These are phyloP conservation scores for Gadus macrocephalus DNA, from an alignment of 2,113 vertebrate genomes.

Conservation along the genomic window DNA sequence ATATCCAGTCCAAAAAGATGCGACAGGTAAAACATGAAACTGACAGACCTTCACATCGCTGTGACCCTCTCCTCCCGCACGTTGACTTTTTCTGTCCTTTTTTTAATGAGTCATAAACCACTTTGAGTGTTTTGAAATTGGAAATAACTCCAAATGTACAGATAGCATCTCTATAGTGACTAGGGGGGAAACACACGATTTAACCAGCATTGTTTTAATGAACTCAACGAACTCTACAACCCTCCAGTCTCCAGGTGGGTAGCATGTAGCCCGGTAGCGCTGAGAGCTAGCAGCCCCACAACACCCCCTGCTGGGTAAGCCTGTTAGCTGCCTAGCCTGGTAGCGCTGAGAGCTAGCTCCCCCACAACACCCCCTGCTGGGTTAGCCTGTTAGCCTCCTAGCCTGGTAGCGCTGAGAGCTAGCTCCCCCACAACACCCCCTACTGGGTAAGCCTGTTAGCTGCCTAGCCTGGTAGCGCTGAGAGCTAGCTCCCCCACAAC, in stretches of 20 bases:
- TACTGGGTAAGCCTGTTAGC: too few species aligned
- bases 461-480: slow-evolving; percentile 17
- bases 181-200: slow-evolving; percentile 15
- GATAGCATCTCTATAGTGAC: slow-evolving; percentile 14
- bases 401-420: too few species aligned
- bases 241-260: slow-evolving; percentile 37
- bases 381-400: too few species aligned
- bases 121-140: slow-evolving; percentile 45
- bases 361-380: too few species aligned
- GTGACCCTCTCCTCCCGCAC: slow-evolving; percentile 51
- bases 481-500: too few species aligned
- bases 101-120: slow-evolving; percentile 36
- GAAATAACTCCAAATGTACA: slow-evolving; percentile 25
- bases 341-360: too few species aligned
- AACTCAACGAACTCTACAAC: slow-evolving; percentile 15
- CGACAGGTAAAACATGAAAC: slow-evolving; percentile 56
- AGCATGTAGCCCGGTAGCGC: slow-evolving; percentile 37
- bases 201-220: slow-evolving; percentile 14
- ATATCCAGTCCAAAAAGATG: slow-evolving; percentile 54
- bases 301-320: too few species aligned
- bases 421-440: too few species aligned
- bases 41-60: slow-evolving; percentile 65
- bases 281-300: too few species aligned
- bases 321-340: too few species aligned
- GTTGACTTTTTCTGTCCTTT: slow-evolving; percentile 31